Conservation (phyloP, 2,888 invertebrate species). For the Pilophorus perplexus region DNA sequence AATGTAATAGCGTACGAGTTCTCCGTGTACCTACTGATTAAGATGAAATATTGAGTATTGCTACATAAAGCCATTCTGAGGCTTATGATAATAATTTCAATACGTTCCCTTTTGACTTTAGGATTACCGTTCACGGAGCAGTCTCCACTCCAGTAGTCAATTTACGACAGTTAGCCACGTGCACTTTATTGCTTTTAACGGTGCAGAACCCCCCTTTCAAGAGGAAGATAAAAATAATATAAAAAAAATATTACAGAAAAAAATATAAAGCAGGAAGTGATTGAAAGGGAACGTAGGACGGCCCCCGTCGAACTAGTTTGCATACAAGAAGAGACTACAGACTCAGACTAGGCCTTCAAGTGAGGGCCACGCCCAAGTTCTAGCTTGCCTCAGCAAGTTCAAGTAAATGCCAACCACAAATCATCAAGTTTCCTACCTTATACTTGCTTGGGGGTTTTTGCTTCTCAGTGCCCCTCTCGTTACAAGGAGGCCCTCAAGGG, state of each 20-base stretch:
- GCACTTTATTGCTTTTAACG: no score
- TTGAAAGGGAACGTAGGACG: slow-evolving; percentile 26
- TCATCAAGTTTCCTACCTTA: slow-evolving; percentile 24
- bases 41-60: no score
- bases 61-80: no score
- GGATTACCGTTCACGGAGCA: no score
- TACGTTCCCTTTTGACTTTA: no score
- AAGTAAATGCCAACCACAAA: slow-evolving; percentile 34
- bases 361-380: slow-evolving; percentile 26
- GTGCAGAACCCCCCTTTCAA: no score
- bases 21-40: no score
- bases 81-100: no score
- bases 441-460: slow-evolving; percentile 4
- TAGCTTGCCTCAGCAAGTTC: slow-evolving; percentile 26
- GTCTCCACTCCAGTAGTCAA: no score
- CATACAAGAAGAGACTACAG: slow-evolving; percentile 25
- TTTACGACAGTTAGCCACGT: no score
- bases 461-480: neutral
- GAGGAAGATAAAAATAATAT: no score
- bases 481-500: slow-evolving; percentile 5
- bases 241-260: neutral
- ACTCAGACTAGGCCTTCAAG: slow-evolving; percentile 11
- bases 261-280: slow-evolving; percentile 33
- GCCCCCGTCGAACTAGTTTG: slow-evolving; percentile 13
- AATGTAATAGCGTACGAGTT: no score